Base-by-base conservation (phyloP, 1,140 invertebrate genomes). In the Papilio machaon region DNA sequence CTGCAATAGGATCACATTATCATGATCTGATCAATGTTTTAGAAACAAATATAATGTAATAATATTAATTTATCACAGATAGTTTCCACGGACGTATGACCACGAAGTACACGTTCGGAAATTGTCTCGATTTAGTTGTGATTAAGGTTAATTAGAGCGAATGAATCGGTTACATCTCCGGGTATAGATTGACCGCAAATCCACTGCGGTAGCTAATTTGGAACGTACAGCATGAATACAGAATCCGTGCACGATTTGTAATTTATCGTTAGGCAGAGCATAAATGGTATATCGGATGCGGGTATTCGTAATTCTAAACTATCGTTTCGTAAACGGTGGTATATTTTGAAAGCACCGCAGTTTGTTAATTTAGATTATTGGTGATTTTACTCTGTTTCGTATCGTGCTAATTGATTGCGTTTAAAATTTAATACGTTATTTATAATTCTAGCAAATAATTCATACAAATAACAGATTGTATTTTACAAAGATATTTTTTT, bases 201-300 rank as follows among this genome's bases (percentile, higher is more conserved):
- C 64, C 64, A 38, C 23, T 70, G 64, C 64, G 64, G 58, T n/a
- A 60, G 19, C 64, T 70, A 38, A 70, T 70, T 70, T 17, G 11
- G 30, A 38, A 11, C 13, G 64, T 70, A 70, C 64, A 13, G 10
- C 23, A 23, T 70, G 64, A 70, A 70, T 70, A 70, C 23, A 35
- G 58, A 60, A 60, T 70, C 30, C 64, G 23, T 15, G 1, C 11
- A 35, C 64, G 64, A 70, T 70, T 70, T 70, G 64, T 70, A 70
- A 70, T 70, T 64, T 64, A 64, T 64, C 19, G 60, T 23, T 13
- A 23, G 60, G 58, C 10, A 64, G 52, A 17, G 64, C 64, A 70
- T 35, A 70, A 70, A 70, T 70, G 64, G 64, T 38, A 70, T 70
- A 70, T 70, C 64, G 64, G 30, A 15, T 70, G 60, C 60, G 60